Conservation (phyloP, 2,113 vertebrate genomes). For the Phalacrocorax pelagicus region DNA sequence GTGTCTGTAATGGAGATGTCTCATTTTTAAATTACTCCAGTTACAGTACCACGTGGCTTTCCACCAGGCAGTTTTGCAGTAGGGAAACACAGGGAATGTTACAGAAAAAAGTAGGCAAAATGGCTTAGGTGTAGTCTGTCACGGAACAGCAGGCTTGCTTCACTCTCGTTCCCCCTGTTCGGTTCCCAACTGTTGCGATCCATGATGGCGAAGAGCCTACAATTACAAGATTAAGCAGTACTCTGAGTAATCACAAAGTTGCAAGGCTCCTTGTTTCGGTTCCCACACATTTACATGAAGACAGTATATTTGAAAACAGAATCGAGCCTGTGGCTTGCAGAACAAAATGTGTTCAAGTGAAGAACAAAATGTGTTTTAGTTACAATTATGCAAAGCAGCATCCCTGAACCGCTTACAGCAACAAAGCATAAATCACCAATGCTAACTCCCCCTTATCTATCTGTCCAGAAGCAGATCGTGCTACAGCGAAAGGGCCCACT, state of each 20-base stretch:
- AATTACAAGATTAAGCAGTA: background rate
- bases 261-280: background rate
- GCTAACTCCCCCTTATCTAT: background rate
- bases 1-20: background rate
- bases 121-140: background rate
- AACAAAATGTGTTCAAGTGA: background rate
- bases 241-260: background rate
- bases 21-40: accelerated
- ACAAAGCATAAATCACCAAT: background rate
- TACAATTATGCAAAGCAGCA: background rate
- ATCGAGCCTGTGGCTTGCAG: background rate
- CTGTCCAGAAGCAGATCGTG: background rate
- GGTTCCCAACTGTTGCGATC: background rate
- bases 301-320: background rate
- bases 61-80: background rate
- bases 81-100: background rate
- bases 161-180: accelerated
- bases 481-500: background rate
- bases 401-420: background rate
- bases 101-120: background rate
- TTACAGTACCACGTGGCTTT: background rate
- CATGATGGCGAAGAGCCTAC: background rate
- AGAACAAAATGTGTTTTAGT: background rate
- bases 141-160: background rate
- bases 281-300: background rate